A percentile compares a stretch with the other conserved stretches of the same genome.
phyloP scores from a whole-genome alignment of 2,113 vertebrate genomes.

The Stomatorhinus ivindoensis region DNA sequence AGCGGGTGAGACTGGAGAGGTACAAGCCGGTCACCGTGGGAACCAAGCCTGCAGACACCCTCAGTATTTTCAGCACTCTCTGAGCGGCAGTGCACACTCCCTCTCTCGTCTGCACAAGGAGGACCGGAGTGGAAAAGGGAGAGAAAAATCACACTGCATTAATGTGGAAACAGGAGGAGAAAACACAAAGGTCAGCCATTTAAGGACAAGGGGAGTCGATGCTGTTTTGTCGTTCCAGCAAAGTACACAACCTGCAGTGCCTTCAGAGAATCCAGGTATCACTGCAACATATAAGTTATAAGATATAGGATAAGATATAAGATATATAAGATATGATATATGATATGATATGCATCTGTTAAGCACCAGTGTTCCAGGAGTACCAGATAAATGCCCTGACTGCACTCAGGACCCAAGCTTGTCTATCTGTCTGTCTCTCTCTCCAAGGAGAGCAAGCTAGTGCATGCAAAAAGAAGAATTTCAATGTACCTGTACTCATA shows the following conservation, averaged over 20 bases:
- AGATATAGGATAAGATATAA: not conserved
- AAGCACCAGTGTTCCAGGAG: not conserved
- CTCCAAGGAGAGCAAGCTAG: not conserved
- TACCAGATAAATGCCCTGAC: not conserved
- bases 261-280: not conserved
- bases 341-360: not conserved
- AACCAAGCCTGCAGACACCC: conserved; percentile 54
- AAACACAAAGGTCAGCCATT: not conserved
- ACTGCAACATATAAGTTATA: not conserved
- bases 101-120: conserved; percentile 43
- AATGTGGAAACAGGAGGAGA: not conserved
- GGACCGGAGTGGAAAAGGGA: not conserved
- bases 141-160: conserved; percentile 3
- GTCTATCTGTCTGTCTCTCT: not conserved
- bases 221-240: not conserved
- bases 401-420: not conserved
- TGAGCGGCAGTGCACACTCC: conserved; percentile 43
- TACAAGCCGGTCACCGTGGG: conserved; percentile 54
- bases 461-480: not conserved
- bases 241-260: not conserved
- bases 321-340: not conserved
- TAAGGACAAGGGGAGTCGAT: not conserved
- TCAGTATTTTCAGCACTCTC: conserved; percentile 55
- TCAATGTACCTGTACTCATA: not conserved
- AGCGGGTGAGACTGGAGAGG: conserved; percentile 55